A percentile compares a stretch with the other conserved stretches of the same genome.
Evolutionary conservation across 2,113 vertebrate species (phyloP).

Genomic region (Gavialis gangeticus): DNA sequence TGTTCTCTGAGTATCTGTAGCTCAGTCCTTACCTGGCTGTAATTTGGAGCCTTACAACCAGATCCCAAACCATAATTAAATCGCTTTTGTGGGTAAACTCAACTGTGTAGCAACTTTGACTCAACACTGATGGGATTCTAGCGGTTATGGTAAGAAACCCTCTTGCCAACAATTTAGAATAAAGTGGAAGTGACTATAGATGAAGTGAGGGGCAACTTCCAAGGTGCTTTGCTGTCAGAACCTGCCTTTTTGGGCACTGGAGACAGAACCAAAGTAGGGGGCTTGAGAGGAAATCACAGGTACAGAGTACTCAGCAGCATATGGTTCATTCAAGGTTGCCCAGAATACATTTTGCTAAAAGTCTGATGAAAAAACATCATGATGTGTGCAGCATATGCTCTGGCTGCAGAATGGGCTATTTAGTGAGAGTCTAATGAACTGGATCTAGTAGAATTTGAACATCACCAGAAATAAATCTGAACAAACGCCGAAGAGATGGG

Average conservation of each 20-base stretch:
- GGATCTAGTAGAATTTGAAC: not conserved
- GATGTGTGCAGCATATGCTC: fast-evolving
- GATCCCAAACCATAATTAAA: not conserved
- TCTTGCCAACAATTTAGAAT: not conserved
- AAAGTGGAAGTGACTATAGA: not conserved
- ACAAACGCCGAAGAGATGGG: not conserved
- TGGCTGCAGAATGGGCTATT: not conserved
- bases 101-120: not conserved
- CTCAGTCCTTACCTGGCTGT: not conserved
- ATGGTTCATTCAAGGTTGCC: not conserved
- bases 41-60: not conserved
- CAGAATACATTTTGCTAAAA: not conserved
- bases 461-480: not conserved
- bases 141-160: not conserved
- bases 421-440: not conserved
- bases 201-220: not conserved
- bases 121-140: not conserved
- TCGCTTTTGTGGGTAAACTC: not conserved
- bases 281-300: not conserved
- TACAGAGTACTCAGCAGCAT: not conserved
- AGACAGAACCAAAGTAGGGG: not conserved
- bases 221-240: not conserved
- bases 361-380: not conserved
- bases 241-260: not conserved
- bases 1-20: not conserved